These are phyloP conservation scores for Parasteatoda lunata DNA, from an alignment of 2,888 invertebrate species.

Conservation along the genomic window DNA sequence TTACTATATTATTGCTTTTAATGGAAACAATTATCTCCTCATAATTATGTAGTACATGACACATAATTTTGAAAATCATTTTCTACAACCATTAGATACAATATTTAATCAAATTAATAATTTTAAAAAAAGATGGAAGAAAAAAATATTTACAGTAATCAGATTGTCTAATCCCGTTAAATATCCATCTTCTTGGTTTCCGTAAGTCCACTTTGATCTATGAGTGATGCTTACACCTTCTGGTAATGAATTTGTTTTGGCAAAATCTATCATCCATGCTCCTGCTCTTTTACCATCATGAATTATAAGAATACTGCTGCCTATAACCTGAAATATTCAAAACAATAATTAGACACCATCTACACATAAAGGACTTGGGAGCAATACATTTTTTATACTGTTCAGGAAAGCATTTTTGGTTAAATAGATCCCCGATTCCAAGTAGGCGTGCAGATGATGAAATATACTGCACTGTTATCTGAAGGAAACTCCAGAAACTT, in stretches of 20 bases:
- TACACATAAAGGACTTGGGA: no score
- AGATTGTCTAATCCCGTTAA: constrained; percentile 93
- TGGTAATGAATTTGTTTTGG: constrained; percentile 88
- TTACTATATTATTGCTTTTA: neutral
- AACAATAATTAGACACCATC: no score
- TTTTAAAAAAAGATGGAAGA: neutral
- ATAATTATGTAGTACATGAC: neutral
- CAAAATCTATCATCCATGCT: constrained; percentile 98
- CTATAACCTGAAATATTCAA: constrained; percentile 80
- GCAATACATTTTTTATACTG: no score
- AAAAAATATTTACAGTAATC: constrained; percentile 79
- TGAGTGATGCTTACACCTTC: constrained; percentile 84
- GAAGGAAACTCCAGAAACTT: no score
- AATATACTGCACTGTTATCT: no score
- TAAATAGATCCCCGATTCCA: no score
- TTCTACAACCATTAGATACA: neutral
- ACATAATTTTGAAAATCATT: neutral
- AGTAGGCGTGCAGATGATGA: no score
- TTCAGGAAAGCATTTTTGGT: no score
- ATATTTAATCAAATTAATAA: neutral
- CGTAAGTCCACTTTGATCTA: constrained; percentile 87
- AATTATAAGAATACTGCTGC: constrained; percentile 94
- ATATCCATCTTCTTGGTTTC: constrained; percentile 98
- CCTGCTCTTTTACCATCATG: constrained; percentile 91
- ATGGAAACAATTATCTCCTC: neutral